Conservation (phyloP, 30 jellyfish, hydroid and myxozoan genomes). For the Mastigias papua region DNA sequence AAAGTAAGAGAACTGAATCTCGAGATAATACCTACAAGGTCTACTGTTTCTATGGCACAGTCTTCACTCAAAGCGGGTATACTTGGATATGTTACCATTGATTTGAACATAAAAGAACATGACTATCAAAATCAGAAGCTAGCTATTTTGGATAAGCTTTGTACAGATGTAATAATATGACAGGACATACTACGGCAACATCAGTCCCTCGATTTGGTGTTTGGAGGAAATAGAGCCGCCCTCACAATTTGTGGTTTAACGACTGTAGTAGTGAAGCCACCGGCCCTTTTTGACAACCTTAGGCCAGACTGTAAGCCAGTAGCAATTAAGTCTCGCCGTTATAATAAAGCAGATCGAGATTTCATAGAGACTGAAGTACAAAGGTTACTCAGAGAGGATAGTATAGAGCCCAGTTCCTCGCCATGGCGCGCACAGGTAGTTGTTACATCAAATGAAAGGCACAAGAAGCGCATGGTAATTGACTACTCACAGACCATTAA, state of each 20-base stretch:
- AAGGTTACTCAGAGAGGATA: constrained; percentile 74
- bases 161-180: constrained; percentile 52
- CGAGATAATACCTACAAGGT: not conserved
- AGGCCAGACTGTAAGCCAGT: constrained; percentile 76
- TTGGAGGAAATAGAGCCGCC: constrained; percentile 35
- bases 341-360: constrained; percentile 38
- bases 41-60: constrained; percentile 51
- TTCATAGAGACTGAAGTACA: constrained; percentile 51
- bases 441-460: constrained; percentile 32
- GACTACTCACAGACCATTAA: constrained; percentile 55
- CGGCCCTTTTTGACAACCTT: constrained; percentile 52
- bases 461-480: constrained; percentile 46
- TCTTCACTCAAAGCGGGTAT: constrained; percentile 36
- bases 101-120: not conserved
- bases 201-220: not conserved
- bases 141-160: constrained; percentile 20
- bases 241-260: constrained; percentile 48
- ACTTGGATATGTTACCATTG: constrained; percentile 2
- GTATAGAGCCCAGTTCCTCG: constrained; percentile 77
- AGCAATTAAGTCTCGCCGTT: constrained; percentile 76
- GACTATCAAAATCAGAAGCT: constrained; percentile 1
- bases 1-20: constrained; percentile 3
- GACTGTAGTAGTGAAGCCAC: constrained; percentile 35
- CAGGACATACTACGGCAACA: constrained; percentile 60
- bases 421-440: constrained; percentile 92